phyloP scores from a whole-genome alignment of 2,888 invertebrate species.

The Cheilosia pagana region DNA sequence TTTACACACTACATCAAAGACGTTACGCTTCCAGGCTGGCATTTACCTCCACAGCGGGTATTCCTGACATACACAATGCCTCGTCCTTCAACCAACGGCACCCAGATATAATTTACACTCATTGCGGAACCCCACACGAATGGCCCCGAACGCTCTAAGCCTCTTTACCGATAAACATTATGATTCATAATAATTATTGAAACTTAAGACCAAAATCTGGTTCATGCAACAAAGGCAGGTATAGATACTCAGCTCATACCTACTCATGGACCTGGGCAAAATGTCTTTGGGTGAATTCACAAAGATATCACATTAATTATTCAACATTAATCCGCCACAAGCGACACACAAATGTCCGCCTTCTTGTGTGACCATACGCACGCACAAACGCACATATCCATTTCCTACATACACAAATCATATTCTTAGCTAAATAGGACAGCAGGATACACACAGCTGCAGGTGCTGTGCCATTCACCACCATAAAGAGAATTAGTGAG shows the following conservation, averaged over 20 bases:
- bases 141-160: too few species aligned
- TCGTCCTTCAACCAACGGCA: too few species aligned
- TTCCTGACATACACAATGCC: too few species aligned
- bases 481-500: slow-evolving; percentile 72
- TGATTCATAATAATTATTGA: slow-evolving; percentile 29
- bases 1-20: too few species aligned
- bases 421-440: slow-evolving; percentile 55
- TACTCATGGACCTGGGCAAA: slow-evolving; percentile 4
- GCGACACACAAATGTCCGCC: slow-evolving; percentile 67
- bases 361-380: slow-evolving; percentile 35
- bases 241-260: slow-evolving; percentile 11
- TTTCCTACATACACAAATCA: slow-evolving; percentile 47
- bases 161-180: not conserved
- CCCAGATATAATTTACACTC: too few species aligned
- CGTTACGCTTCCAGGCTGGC: not conserved
- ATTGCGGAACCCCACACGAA: too few species aligned
- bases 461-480: slow-evolving; percentile 67
- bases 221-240: not conserved
- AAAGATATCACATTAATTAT: slow-evolving; percentile 67
- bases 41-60: too few species aligned
- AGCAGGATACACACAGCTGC: slow-evolving; percentile 50
- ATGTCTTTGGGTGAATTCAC: slow-evolving; percentile 43
- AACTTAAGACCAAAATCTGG: slow-evolving; percentile 50
- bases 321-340: slow-evolving; percentile 71
- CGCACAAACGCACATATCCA: slow-evolving; percentile 1